A percentile compares a stretch with the other conserved stretches of the same genome.
These are phyloP conservation scores for Thalpophila matura DNA, from an alignment of 2,888 invertebrate species.

Conservation along the genomic window DNA sequence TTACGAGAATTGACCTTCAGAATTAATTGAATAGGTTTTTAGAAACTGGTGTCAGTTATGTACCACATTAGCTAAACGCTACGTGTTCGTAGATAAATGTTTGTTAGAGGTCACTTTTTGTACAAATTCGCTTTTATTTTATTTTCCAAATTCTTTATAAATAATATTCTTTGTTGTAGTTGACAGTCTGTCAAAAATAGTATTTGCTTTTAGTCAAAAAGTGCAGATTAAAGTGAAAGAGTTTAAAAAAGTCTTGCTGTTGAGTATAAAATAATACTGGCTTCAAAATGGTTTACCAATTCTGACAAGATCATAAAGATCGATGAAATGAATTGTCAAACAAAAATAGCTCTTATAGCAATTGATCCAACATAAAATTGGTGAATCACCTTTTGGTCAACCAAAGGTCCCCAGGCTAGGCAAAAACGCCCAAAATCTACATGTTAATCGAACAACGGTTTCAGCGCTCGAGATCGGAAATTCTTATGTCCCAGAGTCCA, in stretches of 20 bases:
- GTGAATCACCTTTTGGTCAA: background rate
- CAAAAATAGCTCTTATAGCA: background rate
- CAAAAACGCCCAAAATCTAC: constrained; percentile 39
- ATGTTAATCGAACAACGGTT: constrained; percentile 67
- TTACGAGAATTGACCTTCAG: constrained; percentile 2
- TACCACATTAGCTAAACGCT: constrained; percentile 18
- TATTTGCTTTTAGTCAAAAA: constrained; percentile 29
- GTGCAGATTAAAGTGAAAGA: constrained; percentile 24
- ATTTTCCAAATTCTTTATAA: constrained; percentile 24
- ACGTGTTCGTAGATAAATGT: constrained; percentile 38
- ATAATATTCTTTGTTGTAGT: constrained; percentile 11
- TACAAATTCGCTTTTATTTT: constrained; percentile 41
- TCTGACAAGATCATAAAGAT: background rate
- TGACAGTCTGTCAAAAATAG: constrained; percentile 16
- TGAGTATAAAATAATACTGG: background rate
- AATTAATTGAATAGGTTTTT: background rate
- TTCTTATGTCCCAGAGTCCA: constrained; percentile 84
- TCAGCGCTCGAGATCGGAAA: constrained; percentile 86
- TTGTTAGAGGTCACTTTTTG: constrained; percentile 54
- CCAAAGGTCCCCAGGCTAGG: constrained; percentile 41
- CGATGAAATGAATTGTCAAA: background rate
- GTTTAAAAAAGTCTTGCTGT: background rate
- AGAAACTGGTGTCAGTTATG: background rate
- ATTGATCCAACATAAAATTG: background rate
- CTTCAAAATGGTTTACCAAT: constrained; percentile 21